Evolutionary conservation across 2,888 invertebrate species (phyloP).

Genomic region (Drosophila nr. perissopoda): DNA sequence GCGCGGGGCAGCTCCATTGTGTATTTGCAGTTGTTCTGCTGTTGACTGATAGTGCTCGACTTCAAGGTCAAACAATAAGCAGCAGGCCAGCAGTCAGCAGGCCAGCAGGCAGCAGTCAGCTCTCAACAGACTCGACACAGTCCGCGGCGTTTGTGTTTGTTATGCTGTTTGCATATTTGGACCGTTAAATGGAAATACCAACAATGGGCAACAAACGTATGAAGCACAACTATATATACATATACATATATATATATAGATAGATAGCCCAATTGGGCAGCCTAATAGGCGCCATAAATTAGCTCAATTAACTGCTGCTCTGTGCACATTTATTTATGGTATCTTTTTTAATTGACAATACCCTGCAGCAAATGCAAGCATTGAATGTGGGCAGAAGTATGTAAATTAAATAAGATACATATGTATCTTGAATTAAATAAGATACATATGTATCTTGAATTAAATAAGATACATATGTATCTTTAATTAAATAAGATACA

Average conservation of each 20-base stretch:
- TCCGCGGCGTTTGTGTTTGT: background rate
- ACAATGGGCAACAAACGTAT: constrained; percentile 15
- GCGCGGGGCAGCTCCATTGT: constrained; percentile 12
- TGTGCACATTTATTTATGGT: constrained; percentile 12
- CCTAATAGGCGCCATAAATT: constrained; percentile 49
- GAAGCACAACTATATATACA: constrained; percentile 7
- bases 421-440: no score
- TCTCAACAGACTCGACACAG: background rate
- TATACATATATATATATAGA: background rate
- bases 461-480: no score
- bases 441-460: background rate
- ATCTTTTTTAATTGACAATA: background rate
- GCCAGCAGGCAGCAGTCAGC: background rate
- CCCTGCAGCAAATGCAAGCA: background rate
- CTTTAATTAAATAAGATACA: background rate
- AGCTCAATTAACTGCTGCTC: constrained; percentile 47
- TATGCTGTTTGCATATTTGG: constrained; percentile 17
- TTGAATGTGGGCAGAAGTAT: background rate
- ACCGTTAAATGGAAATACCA: constrained; percentile 18
- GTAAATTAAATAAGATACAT: background rate
- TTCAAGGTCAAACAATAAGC: constrained; percentile 44
- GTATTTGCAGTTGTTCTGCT: constrained; percentile 4
- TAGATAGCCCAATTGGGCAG: constrained; percentile 36
- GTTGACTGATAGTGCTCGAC: constrained; percentile 27
- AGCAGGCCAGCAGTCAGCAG: background rate